Evolutionary conservation across 30 jellyfish, hydroid and myxozoan species (phyloP).

Genomic region (Morbakka virulenta): DNA sequence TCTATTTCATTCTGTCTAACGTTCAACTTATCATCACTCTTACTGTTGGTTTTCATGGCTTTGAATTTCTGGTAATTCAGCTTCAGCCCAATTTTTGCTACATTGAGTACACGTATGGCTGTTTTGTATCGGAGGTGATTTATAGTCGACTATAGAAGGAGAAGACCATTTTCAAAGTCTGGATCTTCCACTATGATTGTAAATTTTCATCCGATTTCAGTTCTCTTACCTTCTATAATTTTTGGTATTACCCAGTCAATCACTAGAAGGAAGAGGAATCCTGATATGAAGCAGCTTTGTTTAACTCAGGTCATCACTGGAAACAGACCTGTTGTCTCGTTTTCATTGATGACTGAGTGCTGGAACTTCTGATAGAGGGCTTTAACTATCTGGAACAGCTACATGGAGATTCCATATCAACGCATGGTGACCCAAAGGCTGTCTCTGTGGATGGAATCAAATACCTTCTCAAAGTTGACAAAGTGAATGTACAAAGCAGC

Average conservation of each 20-base stretch:
- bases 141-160: background rate
- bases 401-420: background rate
- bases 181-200: background rate
- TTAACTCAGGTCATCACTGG: background rate
- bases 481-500: too few species aligned
- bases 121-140: background rate
- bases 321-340: background rate
- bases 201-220: background rate
- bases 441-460: background rate
- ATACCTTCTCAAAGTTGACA: too few species aligned
- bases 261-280: background rate
- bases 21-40: too few species aligned
- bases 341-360: background rate
- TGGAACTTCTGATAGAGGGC: background rate
- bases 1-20: background rate
- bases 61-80: background rate
- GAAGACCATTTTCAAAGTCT: background rate
- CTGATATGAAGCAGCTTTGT: background rate
- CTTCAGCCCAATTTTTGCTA: background rate
- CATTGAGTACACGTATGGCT: background rate
- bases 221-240: background rate
- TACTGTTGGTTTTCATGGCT: background rate
- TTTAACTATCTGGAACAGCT: background rate
- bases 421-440: background rate
- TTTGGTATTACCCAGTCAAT: background rate